Percentiles rank a stretch among this genome's conserved stretches.
phyloP scores from a whole-genome alignment of 2,888 invertebrate genomes.

The Geotrupes spiniger region DNA sequence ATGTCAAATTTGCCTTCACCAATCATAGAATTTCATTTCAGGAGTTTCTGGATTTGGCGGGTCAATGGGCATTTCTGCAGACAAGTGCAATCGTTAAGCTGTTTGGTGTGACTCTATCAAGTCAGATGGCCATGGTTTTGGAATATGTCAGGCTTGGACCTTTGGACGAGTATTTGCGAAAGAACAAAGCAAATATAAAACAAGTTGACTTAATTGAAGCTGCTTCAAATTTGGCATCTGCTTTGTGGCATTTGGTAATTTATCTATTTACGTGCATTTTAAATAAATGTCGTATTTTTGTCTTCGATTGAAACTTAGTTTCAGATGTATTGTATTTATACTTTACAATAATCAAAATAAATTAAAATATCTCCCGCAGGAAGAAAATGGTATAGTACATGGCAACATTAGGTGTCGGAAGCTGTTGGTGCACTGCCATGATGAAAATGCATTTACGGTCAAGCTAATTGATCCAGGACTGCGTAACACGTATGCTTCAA shows the following conservation, averaged over 20 bases:
- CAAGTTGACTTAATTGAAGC: constrained; percentile 78
- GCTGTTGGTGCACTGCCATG: constrained; percentile 73
- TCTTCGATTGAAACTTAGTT: constrained; percentile 2
- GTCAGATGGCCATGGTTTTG: constrained; percentile 76
- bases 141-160: constrained; percentile 79
- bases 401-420: constrained; percentile 82
- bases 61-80: constrained; percentile 75
- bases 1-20: constrained; percentile 14
- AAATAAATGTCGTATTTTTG: not conserved
- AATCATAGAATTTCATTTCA: constrained; percentile 45
- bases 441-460: constrained; percentile 66
- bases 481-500: constrained; percentile 56
- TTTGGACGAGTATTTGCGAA: constrained; percentile 68
- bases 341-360: not conserved
- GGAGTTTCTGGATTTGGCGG: constrained; percentile 75
- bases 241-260: constrained; percentile 82
- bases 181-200: constrained; percentile 53
- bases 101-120: constrained; percentile 73
- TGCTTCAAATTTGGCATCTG: constrained; percentile 76
- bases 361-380: constrained; percentile 38
- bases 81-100: constrained; percentile 74
- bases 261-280: constrained; percentile 16
- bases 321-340: not conserved
- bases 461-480: constrained; percentile 84
- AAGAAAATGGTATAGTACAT: constrained; percentile 79